Base-by-base conservation (phyloP, 2,797 vertebrate species). In the Hippoglossus hippoglossus region DNA sequence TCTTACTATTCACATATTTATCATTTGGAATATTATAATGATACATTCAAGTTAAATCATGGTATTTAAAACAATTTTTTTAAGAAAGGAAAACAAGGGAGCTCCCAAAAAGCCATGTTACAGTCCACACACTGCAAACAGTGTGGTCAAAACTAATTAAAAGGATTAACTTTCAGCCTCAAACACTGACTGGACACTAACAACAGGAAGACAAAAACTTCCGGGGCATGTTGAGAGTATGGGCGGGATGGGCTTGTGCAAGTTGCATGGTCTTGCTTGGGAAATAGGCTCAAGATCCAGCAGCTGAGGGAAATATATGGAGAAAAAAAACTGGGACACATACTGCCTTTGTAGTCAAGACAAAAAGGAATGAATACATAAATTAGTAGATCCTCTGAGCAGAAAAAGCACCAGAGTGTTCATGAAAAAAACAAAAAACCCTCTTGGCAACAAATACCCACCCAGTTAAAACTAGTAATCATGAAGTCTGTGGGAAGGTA, bases 351-450 rank as follows among this genome's bases (percentile, higher is more conserved):
- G 92, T 93, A 93, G 92, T 87, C n/a, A 62, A 93, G 89, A 93
- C 88, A 87, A 93, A 94, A 94, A 93, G 78, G 89, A 94, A 94
- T 90, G 80, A 89, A 93, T 93, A 81, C 88, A 94, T 94, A 93
- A 93, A 93, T 94, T 87, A 94, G 80, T 63, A 34, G 82, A 84
- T 88, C 74, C 84, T 92, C 88, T 63, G 79, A 84, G 88, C 63
- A 5, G 83, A 86, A 85, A 83, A 88, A 71, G 71, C 77, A 89
- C 75, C 80, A 57, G 58, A 80, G 82, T 74, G 3, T 83, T 86
- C 60, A 74, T 62, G 31, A 5, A 50, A 73, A 54, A 49, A 68
- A 75, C 52, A 56, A 81, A 52, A 64, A 71, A 63, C 72, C 70
- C 80, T 80, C 75, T 79, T 41, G 77, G 87, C 84, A 85, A 88